Evolutionary conservation across 2,797 vertebrate species (phyloP), one percentile per base, ranked within the genome.

Genomic region (Labroides dimidiatus): DNA sequence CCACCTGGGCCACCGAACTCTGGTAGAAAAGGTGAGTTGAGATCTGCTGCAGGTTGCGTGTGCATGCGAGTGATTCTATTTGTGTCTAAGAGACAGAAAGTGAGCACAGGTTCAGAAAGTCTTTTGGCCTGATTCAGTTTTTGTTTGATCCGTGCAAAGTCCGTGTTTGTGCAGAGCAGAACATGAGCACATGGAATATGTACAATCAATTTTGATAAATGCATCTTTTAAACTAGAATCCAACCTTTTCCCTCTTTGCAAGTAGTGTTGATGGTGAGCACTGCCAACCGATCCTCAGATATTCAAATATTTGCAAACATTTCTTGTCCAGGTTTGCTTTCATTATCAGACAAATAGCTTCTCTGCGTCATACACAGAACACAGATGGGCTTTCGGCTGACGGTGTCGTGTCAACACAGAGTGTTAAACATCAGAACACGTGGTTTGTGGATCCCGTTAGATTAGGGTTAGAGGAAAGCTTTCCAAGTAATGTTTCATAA

Each of bases 1-100:
- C 97, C 97, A 50, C 93, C 94, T 16, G 96, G 94, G 91, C 96
- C 96, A 69, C 93, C 95, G 83, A 97, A 95, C 91, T 96, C 97
- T 0, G 97, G 97, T 80, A 96, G 94, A 95, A 99, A 96, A 98
- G 97, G 98, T 99, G 96, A 99, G 97, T 93, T 88, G 93, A 88
- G 91, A 74, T 92, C 92, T 62, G 80, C 61, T 84, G 84, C 41
- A 52, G 65, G 84, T 81, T 71, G 60, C 77, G 74, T 77, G 82
- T 62, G 80, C 71, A 69, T 74, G 77, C 15, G 57, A 66, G 45
- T 41, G 61, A 51, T 64, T 72, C 42, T 66, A 44, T 60, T 30
- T 66, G 77, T 55, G 12, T 60, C 72, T 30, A 24, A 27, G 27
- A 49, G 45, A 51, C 66, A 13, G 36, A 56, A 33, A 50, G 42